These are phyloP conservation scores for Cettia cetti DNA, from an alignment of 2,113 vertebrate genomes.

Conservation along the genomic window DNA sequence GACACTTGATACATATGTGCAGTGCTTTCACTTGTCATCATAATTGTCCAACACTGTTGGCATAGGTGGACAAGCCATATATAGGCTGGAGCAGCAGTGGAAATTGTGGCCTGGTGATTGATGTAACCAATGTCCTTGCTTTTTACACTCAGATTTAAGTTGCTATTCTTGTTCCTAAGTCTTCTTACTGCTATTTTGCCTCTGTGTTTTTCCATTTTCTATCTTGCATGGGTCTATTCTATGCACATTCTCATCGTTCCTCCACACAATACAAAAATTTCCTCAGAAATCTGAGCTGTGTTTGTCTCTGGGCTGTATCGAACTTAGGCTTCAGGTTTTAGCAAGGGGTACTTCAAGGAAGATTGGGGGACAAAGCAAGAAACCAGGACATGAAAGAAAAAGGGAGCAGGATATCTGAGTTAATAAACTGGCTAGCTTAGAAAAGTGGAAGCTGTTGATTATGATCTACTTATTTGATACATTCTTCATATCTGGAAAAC, in stretches of 20 bases:
- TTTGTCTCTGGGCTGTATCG: not conserved
- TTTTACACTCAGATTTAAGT: not conserved
- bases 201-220: not conserved
- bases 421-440: not conserved
- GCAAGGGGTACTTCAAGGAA: not conserved
- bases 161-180: not conserved
- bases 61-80: rapidly evolving
- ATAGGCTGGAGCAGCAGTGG: not conserved
- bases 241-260: rapidly evolving
- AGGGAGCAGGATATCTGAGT: not conserved
- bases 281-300: not conserved
- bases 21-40: not conserved
- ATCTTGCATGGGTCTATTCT: not conserved
- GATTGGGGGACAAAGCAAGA: not conserved
- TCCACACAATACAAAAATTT: not conserved
- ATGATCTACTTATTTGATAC: not conserved
- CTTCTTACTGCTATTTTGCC: not conserved
- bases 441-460: not conserved
- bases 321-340: not conserved
- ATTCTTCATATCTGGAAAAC: not conserved
- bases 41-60: not conserved
- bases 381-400: not conserved
- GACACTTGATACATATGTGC: not conserved
- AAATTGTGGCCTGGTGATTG: not conserved
- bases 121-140: not conserved